A percentile compares a stretch with the other conserved stretches of the same genome.
These are phyloP conservation scores for Ochropleura plecta DNA, from an alignment of 2,888 invertebrate genomes.

Conservation along the genomic window DNA sequence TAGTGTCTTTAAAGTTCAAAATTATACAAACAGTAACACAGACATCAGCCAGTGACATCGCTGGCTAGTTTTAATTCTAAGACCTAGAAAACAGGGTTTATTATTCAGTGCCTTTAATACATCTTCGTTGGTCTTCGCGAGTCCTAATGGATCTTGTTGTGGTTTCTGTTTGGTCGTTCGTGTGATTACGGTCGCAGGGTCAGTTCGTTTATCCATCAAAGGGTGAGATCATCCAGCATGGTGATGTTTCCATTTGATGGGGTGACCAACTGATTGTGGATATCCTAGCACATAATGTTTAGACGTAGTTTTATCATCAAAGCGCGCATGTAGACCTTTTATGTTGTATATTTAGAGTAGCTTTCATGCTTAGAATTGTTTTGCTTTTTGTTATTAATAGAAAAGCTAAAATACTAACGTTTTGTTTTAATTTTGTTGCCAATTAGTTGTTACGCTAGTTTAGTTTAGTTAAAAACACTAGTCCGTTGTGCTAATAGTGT, in stretches of 20 bases:
- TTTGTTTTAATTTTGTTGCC: slow-evolving; percentile 50
- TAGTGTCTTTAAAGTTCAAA: not conserved
- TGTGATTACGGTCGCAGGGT: slow-evolving; percentile 85
- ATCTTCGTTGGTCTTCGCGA: not conserved
- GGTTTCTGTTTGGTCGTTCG: slow-evolving; percentile 83
- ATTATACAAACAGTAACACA: not conserved
- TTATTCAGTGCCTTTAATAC: not conserved
- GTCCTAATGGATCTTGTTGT: slow-evolving; percentile 68
- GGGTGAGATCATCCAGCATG: slow-evolving; percentile 57
- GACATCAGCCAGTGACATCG: too few species aligned
- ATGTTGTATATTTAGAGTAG: slow-evolving; percentile 24
- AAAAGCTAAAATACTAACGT: slow-evolving; percentile 42
- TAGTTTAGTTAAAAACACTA: slow-evolving; percentile 27
- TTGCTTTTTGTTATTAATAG: slow-evolving; percentile 47
- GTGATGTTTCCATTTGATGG: slow-evolving; percentile 80
- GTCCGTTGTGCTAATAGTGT: slow-evolving; percentile 34
- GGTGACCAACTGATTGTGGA: slow-evolving; percentile 85
- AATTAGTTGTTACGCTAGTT: slow-evolving; percentile 41
- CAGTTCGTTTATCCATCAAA: slow-evolving; percentile 88
- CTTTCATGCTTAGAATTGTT: slow-evolving; percentile 44
- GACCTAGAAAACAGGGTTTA: not conserved
- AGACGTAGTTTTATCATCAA: slow-evolving; percentile 40
- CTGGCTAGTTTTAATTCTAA: not conserved
- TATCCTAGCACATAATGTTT: slow-evolving; percentile 85
- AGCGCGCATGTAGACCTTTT: slow-evolving; percentile 39